Base-by-base conservation (phyloP, 2,797 vertebrate species). In the Limosa lapponica region DNA sequence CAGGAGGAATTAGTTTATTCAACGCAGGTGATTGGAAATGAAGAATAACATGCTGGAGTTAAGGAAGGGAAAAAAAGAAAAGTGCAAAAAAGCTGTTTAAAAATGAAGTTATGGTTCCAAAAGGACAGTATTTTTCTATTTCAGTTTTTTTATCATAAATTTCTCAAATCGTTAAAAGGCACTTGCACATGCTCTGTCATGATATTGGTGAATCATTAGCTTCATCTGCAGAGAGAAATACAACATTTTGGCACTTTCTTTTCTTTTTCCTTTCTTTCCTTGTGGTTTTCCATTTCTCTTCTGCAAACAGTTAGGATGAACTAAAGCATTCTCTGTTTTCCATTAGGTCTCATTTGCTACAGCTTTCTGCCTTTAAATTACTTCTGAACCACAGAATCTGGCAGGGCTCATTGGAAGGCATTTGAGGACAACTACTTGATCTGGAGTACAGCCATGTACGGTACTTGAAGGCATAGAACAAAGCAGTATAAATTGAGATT, bases 331-430 rank as follows among this genome's bases (percentile, higher is more conserved):
- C 96, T 97, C 93, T 98, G 98, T 98, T 98, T 98, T 98, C 98
- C 98, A 98, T 98, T 98, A 98, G 97, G 95, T 98, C 97, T 98
- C 98, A 98, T 98, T 98, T 98, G 98, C 98, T 98, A 97, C 98
- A 98, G 97, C 97, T 98, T 98, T 98, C 97, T 98, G 97, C 98
- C 98, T 98, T 98, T 98, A 98, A 98, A 98, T 98, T 98, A 98
- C 98, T 98, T 98, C 97, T 98, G 98, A 98, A 97, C 97, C 98
- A 97, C 97, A 97, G 97, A 98, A 96, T 98, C 98, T 98, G 98
- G 98, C 98, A 98, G 97, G 90, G 95, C 96, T 97, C 51, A 6
- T 97, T 98, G 97, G 96, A 98, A 98, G 98, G 97, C 98, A 98
- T 98, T 97, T 98, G 96, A 98, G 98, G 98, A 98, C 98, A 98